A percentile compares a stretch with the other conserved stretches of the same genome.
Conservation (phyloP, 2,113 vertebrate species). For the Nothobranchius furzeri region DNA sequence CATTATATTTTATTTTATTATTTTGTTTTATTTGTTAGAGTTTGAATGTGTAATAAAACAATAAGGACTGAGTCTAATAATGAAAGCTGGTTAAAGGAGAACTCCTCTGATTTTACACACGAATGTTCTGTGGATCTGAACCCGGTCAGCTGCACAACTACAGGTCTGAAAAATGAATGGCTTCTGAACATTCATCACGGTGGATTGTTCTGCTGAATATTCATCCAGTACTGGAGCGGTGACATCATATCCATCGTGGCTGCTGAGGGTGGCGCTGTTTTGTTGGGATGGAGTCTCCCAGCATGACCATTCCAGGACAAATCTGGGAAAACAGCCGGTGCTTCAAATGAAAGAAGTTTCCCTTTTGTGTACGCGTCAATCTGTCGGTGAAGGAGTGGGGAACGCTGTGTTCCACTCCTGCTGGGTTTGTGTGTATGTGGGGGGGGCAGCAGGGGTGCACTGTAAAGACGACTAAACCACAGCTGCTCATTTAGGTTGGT, state of each 20-base stretch:
- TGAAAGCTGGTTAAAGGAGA: not conserved
- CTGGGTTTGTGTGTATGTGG: constrained; percentile 13
- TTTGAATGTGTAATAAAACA: no score
- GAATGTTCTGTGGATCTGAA: not conserved
- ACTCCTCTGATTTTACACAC: not conserved
- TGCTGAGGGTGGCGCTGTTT: not conserved
- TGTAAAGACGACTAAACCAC: constrained; percentile 53
- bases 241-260: not conserved
- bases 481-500: constrained; percentile 15
- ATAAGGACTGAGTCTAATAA: no score
- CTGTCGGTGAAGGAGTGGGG: constrained; percentile 42
- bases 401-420: constrained; percentile 48
- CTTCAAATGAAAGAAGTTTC: constrained; percentile 51
- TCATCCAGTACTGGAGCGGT: not conserved
- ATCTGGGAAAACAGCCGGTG: constrained; percentile 45
- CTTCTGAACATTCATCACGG: not conserved
- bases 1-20: no score
- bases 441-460: constrained; percentile 40
- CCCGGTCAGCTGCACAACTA: not conserved
- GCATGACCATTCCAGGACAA: not conserved
- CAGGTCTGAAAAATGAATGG: not conserved
- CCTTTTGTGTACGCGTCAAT: constrained; percentile 61
- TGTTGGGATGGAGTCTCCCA: not conserved
- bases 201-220: not conserved
- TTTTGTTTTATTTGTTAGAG: no score